phyloP scores from a whole-genome alignment of 2,113 vertebrate species.

The Dipodomys stephensi region DNA sequence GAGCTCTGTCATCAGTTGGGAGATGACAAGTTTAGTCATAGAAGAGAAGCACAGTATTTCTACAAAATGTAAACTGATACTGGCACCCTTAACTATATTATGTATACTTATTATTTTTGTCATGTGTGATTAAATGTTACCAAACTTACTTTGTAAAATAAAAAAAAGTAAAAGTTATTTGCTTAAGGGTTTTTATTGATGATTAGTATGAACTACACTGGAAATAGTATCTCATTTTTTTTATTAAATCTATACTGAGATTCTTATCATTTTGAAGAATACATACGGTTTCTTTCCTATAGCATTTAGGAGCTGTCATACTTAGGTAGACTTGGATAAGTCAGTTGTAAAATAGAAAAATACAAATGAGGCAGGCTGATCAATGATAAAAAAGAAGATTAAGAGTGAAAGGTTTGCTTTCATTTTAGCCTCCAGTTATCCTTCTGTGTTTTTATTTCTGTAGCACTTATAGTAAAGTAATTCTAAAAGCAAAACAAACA shows the following conservation, averaged over 20 bases:
- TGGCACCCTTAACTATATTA: slow-evolving; percentile 58
- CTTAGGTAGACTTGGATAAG: not conserved
- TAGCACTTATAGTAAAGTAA: not conserved
- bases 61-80: slow-evolving; percentile 63
- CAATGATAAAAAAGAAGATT: not conserved
- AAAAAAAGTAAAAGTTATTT: too few relatives aligned
- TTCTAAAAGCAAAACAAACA: not conserved
- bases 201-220: slow-evolving; percentile 38
- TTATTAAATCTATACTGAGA: slow-evolving; percentile 56
- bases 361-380: not conserved
- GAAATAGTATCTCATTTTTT: slow-evolving; percentile 28
- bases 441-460: slow-evolving; percentile 15
- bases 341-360: slow-evolving; percentile 11
- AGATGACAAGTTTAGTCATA: slow-evolving; percentile 9
- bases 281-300: not conserved
- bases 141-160: slow-evolving; percentile 61
- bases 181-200: not conserved
- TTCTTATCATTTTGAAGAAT: slow-evolving; percentile 22
- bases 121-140: slow-evolving; percentile 63
- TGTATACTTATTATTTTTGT: slow-evolving; percentile 40
- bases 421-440: not conserved
- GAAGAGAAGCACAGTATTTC: not conserved
- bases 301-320: slow-evolving; percentile 6
- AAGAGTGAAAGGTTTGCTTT: not conserved
- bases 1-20: not conserved